Percentiles rank a stretch among this genome's conserved stretches.
Conservation (phyloP, 2,797 vertebrate species). For the Ctenochaetus hawaiiensis region DNA sequence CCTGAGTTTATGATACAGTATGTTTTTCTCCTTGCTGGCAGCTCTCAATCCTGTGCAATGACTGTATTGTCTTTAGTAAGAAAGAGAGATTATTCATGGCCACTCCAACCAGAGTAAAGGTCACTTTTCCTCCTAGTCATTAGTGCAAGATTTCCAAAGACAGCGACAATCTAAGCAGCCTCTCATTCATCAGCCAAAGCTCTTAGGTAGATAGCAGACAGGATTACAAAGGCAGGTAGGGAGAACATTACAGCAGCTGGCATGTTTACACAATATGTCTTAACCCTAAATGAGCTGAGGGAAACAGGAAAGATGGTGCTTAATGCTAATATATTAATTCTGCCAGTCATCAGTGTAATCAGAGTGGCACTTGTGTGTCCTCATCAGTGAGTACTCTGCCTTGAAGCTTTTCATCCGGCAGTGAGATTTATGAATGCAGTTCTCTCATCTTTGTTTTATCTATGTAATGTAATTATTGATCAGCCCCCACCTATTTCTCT, state of each 20-base stretch:
- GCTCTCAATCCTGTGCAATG: constrained; percentile 12
- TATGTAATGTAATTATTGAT: constrained; percentile 23
- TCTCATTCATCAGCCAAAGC: constrained; percentile 42
- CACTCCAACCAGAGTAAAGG: constrained; percentile 41
- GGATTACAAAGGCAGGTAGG: constrained; percentile 33
- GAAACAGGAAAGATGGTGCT: constrained; percentile 38
- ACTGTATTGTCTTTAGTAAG: constrained; percentile 20
- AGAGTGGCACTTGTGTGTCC: constrained; percentile 40
- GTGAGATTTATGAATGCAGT: constrained; percentile 30
- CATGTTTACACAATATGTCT: constrained; percentile 42
- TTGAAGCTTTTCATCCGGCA: constrained; percentile 38
- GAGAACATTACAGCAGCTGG: constrained; percentile 16
- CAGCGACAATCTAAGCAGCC: constrained; percentile 54
- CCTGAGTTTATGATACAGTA: neutral
- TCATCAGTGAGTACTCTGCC: constrained; percentile 44
- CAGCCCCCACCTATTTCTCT: neutral
- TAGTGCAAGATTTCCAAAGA: constrained; percentile 49
- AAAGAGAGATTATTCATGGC: constrained; percentile 66
- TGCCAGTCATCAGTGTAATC: constrained; percentile 40
- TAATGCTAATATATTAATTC: constrained; percentile 46
- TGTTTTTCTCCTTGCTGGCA: constrained; percentile 36
- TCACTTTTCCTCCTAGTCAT: constrained; percentile 49
- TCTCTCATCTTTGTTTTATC: constrained; percentile 33
- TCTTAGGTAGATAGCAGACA: constrained; percentile 28
- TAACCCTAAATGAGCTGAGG: constrained; percentile 39